phyloP scores from a whole-genome alignment of 2,888 invertebrate species.

The Diogma glabrata region DNA sequence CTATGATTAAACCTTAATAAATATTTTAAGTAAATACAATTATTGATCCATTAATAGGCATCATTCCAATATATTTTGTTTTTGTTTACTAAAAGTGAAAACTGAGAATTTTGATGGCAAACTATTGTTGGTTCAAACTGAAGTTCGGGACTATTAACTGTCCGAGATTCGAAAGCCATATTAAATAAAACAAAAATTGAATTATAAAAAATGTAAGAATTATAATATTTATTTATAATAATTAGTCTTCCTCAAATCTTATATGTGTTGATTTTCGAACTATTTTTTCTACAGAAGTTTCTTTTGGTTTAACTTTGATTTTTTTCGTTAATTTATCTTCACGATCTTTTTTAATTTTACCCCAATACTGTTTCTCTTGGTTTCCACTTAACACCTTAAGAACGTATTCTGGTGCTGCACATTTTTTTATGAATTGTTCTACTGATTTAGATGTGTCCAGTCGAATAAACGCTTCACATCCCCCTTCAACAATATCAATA shows the following conservation, averaged over 20 bases:
- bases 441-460: conserved; percentile 45
- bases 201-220: too few species aligned
- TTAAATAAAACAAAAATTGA: too few species aligned
- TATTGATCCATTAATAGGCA: too few species aligned
- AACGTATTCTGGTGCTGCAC: conserved; percentile 31
- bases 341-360: conserved; percentile 53
- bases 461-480: conserved; percentile 52
- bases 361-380: conserved; percentile 70
- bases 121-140: too few species aligned
- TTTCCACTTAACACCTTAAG: conserved; percentile 43
- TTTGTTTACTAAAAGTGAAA: too few species aligned
- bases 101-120: too few species aligned
- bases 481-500: conserved; percentile 66
- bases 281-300: conserved; percentile 25
- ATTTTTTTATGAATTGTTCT: conserved; percentile 24
- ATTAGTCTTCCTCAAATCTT: conserved; percentile 30
- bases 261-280: conserved; percentile 29
- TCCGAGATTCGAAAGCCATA: too few species aligned
- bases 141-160: too few species aligned
- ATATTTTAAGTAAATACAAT: too few species aligned
- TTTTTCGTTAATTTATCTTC: conserved; percentile 32
- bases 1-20: too few species aligned
- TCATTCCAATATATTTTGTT: too few species aligned
- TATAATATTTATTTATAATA: too few species aligned
- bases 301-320: conserved; percentile 26